Percentiles rank a stretch among this genome's conserved stretches.
Conservation (phyloP, 2,888 invertebrate genomes). For the Poecilus cupreus region DNA sequence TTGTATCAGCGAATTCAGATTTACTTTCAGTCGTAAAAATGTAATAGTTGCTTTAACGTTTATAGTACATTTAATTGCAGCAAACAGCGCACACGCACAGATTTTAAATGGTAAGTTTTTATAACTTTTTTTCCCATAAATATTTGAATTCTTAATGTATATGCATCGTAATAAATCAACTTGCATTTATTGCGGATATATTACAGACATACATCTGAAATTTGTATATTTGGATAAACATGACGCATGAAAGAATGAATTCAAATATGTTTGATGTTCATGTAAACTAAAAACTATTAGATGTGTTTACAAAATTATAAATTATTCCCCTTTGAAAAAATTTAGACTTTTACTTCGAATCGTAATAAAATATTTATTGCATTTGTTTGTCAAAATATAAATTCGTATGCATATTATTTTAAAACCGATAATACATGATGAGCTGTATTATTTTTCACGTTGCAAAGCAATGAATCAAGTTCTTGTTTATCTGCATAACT, state of each 20-base stretch:
- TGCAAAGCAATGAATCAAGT: neutral
- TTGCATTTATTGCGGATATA: no score
- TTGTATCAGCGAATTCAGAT: conserved; percentile 2
- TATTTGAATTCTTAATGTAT: no score
- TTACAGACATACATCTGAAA: neutral
- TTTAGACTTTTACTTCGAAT: no score
- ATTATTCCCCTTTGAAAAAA: neutral
- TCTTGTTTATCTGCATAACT: neutral
- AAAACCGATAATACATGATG: neutral
- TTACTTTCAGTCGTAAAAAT: conserved; percentile 45
- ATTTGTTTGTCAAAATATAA: neutral
- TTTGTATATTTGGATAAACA: neutral
- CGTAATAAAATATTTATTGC: neutral
- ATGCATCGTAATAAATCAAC: no score
- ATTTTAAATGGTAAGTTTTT: conserved; percentile 42
- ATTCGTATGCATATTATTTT: neutral
- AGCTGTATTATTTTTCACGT: neutral
- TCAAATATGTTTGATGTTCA: neutral
- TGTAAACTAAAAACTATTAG: neutral
- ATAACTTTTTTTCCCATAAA: neutral
- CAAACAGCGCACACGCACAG: neutral
- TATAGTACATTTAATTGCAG: conserved; percentile 1
- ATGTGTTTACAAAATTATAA: conserved; percentile 19
- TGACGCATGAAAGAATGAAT: conserved; percentile 5
- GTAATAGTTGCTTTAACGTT: conserved; percentile 35